phyloP scores from a whole-genome alignment of 2,113 vertebrate genomes.

The Pholis gunnellus region DNA sequence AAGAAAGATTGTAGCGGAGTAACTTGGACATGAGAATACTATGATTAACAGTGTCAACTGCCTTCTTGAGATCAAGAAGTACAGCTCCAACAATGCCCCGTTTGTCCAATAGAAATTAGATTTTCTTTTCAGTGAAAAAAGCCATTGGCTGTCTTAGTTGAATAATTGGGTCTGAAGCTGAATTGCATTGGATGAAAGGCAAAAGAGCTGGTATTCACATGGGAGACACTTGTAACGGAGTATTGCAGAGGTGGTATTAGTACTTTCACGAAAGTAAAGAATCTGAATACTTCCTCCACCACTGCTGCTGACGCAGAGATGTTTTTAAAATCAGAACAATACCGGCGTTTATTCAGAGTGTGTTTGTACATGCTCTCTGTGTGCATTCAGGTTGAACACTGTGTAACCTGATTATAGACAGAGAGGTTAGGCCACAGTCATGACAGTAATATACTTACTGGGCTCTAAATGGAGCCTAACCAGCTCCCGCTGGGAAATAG shows the following conservation, averaged over 20 bases:
- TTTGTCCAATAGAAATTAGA: not conserved
- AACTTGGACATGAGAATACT: too few relatives aligned
- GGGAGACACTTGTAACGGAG: not conserved
- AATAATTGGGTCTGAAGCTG: too few relatives aligned
- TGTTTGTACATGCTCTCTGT: not conserved
- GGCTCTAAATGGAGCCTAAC: conserved; percentile 61
- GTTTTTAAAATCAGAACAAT: not conserved
- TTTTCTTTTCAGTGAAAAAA: too few relatives aligned
- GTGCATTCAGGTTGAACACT: conserved; percentile 41
- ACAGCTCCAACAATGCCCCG: too few relatives aligned
- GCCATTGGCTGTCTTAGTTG: too few relatives aligned
- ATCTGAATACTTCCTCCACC: not conserved
- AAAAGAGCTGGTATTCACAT: not conserved
- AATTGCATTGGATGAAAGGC: too few relatives aligned
- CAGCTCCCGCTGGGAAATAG: conserved; percentile 34
- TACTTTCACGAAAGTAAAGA: not conserved
- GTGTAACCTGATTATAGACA: conserved; percentile 68
- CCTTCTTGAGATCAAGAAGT: too few relatives aligned
- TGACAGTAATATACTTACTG: conserved; percentile 69
- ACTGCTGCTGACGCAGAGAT: not conserved
- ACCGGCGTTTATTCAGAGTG: not conserved
- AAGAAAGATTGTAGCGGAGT: too few relatives aligned
- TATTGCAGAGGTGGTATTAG: not conserved
- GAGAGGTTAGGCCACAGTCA: conserved; percentile 44
- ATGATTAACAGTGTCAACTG: too few relatives aligned